These are phyloP conservation scores for Taxidea taxus DNA, from an alignment of 2,113 vertebrate genomes.

Conservation along the genomic window DNA sequence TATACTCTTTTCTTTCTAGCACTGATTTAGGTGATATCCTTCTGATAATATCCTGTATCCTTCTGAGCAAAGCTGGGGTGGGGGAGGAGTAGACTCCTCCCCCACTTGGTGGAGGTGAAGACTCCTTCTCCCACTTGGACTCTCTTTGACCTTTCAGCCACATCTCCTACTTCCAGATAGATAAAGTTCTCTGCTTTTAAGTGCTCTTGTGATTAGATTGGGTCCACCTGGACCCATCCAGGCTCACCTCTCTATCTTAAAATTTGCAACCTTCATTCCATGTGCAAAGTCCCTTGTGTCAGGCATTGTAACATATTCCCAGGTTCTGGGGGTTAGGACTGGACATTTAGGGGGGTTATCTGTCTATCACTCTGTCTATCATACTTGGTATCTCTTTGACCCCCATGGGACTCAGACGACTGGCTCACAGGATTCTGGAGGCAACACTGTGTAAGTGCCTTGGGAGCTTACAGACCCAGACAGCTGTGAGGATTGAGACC, in stretches of 20 bases:
- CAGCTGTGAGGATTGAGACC: not conserved
- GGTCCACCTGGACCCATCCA: not conserved
- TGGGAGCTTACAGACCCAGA: not conserved
- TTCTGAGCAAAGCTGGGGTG: not conserved
- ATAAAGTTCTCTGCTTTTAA: not conserved
- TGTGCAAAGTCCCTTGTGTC: not conserved
- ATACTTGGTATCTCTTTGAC: not conserved
- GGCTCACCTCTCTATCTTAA: not conserved
- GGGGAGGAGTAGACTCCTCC: not conserved
- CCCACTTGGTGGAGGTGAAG: not conserved
- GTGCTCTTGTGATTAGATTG: not conserved
- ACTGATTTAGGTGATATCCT: not conserved
- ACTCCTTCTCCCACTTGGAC: not conserved
- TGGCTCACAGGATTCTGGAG: not conserved
- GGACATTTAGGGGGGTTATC: not conserved
- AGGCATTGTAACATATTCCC: not conserved
- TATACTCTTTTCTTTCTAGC: not conserved
- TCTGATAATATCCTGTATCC: not conserved
- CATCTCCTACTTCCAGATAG: not conserved
- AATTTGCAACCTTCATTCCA: not conserved
- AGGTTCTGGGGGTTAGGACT: not conserved
- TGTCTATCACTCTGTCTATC: not conserved
- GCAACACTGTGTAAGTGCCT: not conserved
- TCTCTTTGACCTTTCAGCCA: not conserved
- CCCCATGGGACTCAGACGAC: not conserved